Evolutionary conservation across 2,888 invertebrate genomes (phyloP).

Genomic region (Tetranychus truncatus): DNA sequence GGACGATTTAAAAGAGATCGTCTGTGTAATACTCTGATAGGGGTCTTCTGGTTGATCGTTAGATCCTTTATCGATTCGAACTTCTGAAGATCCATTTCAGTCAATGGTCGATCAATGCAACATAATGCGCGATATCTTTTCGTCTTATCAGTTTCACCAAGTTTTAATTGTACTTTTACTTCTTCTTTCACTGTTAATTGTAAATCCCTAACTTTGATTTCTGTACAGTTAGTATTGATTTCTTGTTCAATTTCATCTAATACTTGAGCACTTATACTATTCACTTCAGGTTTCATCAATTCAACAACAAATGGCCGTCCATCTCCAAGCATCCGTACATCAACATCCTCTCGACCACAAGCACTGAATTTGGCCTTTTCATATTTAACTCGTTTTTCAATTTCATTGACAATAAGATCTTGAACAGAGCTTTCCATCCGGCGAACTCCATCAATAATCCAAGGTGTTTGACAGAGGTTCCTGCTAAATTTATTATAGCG

Average conservation of each 20-base stretch:
- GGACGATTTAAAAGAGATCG: neutral
- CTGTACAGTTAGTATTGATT: conserved; percentile 41
- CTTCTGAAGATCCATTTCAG: conserved; percentile 35
- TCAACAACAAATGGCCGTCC: conserved; percentile 49
- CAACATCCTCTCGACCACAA: conserved; percentile 90
- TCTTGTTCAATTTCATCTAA: conserved; percentile 37
- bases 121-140: conserved; percentile 74
- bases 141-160: conserved; percentile 67
- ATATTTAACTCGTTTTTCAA: conserved; percentile 44
- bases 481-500: conserved; percentile 70
- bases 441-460: conserved; percentile 61
- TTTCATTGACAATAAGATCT: conserved; percentile 55
- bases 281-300: conserved; percentile 45
- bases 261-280: neutral
- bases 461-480: conserved; percentile 75
- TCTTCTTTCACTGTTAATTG: conserved; percentile 45
- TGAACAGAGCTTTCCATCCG: conserved; percentile 72
- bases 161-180: conserved; percentile 41
- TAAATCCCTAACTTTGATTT: conserved; percentile 42
- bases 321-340: conserved; percentile 62
- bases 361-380: conserved; percentile 55
- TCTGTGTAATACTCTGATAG: conserved; percentile 64
- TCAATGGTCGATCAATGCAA: conserved; percentile 36
- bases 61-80: conserved; percentile 41
- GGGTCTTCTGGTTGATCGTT: conserved; percentile 59